Conservation (phyloP, 2,113 vertebrate species). For the Psilopsiagon aurifrons region DNA sequence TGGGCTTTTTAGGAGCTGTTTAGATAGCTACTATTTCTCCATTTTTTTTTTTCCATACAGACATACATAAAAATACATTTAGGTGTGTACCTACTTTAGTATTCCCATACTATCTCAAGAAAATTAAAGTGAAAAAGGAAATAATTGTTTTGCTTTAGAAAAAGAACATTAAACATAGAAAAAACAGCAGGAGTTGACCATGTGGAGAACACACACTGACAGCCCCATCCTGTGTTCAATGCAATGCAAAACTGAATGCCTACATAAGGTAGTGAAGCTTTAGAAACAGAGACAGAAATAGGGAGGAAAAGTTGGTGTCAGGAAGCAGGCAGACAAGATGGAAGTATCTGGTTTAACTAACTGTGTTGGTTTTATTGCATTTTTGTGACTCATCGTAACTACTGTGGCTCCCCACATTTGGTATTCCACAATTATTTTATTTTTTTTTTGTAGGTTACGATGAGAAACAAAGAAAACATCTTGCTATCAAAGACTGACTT, state of each 20-base stretch:
- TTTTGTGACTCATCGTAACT: neutral
- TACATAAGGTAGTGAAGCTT: neutral
- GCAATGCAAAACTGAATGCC: neutral
- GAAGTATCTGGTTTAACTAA: neutral
- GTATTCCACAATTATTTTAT: neutral
- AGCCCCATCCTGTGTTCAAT: neutral
- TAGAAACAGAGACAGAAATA: neutral
- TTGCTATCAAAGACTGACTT: neutral
- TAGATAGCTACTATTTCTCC: neutral
- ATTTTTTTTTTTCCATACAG: neutral
- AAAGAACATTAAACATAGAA: neutral
- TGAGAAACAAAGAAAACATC: neutral
- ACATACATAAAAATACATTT: neutral
- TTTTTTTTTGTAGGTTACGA: neutral
- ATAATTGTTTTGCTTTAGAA: neutral
- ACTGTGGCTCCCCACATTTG: neutral
- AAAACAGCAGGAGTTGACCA: neutral
- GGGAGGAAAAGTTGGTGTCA: neutral
- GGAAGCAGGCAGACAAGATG: neutral
- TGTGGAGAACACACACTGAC: neutral
- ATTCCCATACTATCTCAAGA: neutral
- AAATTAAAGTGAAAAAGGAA: neutral
- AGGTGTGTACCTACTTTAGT: neutral
- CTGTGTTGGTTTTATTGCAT: neutral
- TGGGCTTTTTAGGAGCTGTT: neutral